Evolutionary conservation across 2,113 vertebrate genomes (phyloP).

Genomic region (Cheirogaleus medius): DNA sequence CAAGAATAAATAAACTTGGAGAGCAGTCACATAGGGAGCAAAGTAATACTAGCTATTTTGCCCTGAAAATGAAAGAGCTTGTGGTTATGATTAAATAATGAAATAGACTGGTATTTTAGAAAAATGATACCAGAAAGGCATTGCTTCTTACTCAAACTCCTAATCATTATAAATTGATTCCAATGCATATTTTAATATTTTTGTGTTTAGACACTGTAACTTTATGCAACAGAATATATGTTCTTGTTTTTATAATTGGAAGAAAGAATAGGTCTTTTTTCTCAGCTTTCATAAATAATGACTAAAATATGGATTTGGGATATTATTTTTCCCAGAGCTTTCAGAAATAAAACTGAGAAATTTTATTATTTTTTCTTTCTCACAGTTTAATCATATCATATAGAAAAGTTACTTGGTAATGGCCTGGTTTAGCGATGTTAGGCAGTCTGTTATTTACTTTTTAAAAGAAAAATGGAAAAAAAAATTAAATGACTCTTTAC

Average conservation of each 20-base stretch:
- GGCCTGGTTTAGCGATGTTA: neutral
- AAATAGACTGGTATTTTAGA: slow-evolving; percentile 36
- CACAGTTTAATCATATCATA: neutral
- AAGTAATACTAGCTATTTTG: slow-evolving; percentile 59
- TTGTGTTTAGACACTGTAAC: neutral
- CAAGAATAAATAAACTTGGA: slow-evolving; percentile 66
- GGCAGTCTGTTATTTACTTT: neutral
- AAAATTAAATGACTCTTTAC: neutral
- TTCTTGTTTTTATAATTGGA: neutral
- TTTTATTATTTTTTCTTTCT: neutral
- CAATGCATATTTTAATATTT: slow-evolving; percentile 1
- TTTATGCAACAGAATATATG: neutral
- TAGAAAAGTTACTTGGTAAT: neutral
- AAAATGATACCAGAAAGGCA: slow-evolving; percentile 49
- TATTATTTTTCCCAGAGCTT: neutral
- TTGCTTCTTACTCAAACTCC: neutral
- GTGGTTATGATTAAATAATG: slow-evolving; percentile 62
- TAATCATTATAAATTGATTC: slow-evolving; percentile 29
- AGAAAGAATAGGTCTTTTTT: neutral
- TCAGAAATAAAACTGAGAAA: neutral
- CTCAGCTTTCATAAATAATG: neutral
- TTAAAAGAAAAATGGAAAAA: neutral
- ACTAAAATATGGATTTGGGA: neutral
- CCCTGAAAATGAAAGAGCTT: slow-evolving; percentile 43
- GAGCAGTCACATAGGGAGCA: neutral